phyloP scores from a whole-genome alignment of 1,140 invertebrate species.

The Hyles vespertilio region DNA sequence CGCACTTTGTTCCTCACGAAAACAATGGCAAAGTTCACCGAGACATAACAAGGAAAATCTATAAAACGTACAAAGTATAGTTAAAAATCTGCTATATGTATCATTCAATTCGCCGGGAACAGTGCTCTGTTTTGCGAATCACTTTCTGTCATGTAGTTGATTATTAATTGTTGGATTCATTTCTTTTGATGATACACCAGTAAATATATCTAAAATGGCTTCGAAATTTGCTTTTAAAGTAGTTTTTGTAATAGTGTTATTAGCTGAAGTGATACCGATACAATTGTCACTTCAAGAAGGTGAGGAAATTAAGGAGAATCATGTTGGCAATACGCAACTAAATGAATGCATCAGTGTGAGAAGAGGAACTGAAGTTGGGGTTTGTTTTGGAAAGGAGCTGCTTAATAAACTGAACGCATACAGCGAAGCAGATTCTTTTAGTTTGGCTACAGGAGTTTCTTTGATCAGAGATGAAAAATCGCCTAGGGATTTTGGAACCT shows the following conservation, averaged over 20 bases:
- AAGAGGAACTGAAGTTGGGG: slow-evolving; percentile 59
- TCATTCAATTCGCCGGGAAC: slow-evolving; percentile 30
- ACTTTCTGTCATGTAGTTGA: not conserved
- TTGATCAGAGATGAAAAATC: slow-evolving; percentile 77
- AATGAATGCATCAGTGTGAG: slow-evolving; percentile 74
- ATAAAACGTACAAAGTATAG: slow-evolving; percentile 52
- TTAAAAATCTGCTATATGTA: slow-evolving; percentile 53
- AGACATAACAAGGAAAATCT: slow-evolving; percentile 70
- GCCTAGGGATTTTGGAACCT: slow-evolving; percentile 74
- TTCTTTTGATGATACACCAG: not conserved
- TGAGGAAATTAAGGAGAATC: slow-evolving; percentile 50
- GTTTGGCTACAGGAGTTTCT: slow-evolving; percentile 78
- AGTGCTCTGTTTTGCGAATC: slow-evolving; percentile 3
- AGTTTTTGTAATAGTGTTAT: slow-evolving; percentile 30
- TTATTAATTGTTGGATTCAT: not conserved
- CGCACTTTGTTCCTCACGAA: slow-evolving; percentile 27
- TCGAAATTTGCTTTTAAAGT: slow-evolving; percentile 6
- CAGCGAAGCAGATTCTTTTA: slow-evolving; percentile 80
- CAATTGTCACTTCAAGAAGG: slow-evolving; percentile 51
- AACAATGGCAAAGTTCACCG: slow-evolving; percentile 72
- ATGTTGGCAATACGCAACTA: slow-evolving; percentile 45
- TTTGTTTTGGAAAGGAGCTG: slow-evolving; percentile 83
- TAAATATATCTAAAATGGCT: too few relatives aligned
- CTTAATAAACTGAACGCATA: slow-evolving; percentile 79
- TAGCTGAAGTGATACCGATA: slow-evolving; percentile 50